A percentile compares a stretch with the other conserved stretches of the same genome.
Evolutionary conservation across 2,113 vertebrate species (phyloP).

Genomic region (Corythornis vintsioides): DNA sequence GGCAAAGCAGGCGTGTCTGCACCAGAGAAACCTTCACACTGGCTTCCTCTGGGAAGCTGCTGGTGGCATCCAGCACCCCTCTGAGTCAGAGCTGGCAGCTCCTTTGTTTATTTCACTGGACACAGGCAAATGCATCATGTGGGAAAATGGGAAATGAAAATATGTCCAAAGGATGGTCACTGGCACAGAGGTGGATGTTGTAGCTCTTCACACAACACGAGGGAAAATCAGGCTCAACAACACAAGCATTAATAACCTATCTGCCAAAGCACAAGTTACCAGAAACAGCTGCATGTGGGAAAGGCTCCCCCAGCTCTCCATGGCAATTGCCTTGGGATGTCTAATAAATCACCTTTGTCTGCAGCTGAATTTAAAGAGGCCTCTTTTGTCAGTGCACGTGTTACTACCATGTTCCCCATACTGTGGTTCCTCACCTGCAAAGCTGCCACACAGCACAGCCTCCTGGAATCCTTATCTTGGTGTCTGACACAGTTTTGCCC

Average conservation of each 20-base stretch:
- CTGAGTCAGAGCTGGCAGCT: constrained; percentile 34
- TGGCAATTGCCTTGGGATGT: not conserved
- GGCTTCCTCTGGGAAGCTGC: not conserved
- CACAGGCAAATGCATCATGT: not conserved
- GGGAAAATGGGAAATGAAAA: not conserved
- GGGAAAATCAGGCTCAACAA: not conserved
- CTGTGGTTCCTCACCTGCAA: not conserved
- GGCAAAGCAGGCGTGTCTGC: not conserved
- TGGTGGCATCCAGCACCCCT: not conserved
- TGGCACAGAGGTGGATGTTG: rapidly evolving
- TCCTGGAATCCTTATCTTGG: constrained; percentile 20
- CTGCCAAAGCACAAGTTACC: not conserved
- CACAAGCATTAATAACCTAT: not conserved
- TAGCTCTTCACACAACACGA: not conserved
- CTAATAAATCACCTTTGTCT: constrained; percentile 5
- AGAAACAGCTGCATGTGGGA: not conserved
- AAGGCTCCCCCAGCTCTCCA: not conserved
- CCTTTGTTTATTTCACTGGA: not conserved
- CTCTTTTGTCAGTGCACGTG: not conserved
- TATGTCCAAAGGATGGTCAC: not conserved
- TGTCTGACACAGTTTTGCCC: constrained; percentile 11
- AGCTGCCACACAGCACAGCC: not conserved
- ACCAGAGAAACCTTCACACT: not conserved
- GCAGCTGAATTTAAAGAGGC: not conserved
- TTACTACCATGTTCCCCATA: not conserved